Evolutionary conservation across 1,140 invertebrate species (phyloP), one percentile per base, ranked within the genome.

Genomic region (Lepidurus couesii): DNA sequence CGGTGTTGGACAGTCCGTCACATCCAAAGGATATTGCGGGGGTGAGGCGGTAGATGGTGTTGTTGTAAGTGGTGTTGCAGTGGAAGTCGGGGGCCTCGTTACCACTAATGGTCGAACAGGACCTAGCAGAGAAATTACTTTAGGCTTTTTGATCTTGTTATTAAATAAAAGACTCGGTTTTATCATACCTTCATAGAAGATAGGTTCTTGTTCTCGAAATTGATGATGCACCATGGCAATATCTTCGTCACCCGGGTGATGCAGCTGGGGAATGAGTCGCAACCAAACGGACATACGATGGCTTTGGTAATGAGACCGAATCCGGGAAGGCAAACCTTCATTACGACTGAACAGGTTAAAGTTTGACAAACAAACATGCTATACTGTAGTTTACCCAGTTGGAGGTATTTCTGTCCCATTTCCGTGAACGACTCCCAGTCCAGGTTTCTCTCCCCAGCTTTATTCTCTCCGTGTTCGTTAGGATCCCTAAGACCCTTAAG

Each of bases 271-370:
- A 80, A 97, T 91, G 43, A 97, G 88, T 82, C 95, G 93, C 78
- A 95, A 85, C 95, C 95, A 97, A 79, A 96, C 89, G 16, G 94
- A 95, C 87, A 96, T 90, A 84, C 95, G 95, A 84, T 95, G 93
- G 65, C 93, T 93, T 1, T 94, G 88, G 84, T 96, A 97, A 84
- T 95, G 95, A 82, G 91, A 92, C 79, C 90, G 89, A 80, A 93
- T 89, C 82, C 91, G 90, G 7, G 91, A 88, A 81, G 89, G 90
- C 47, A 86, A 86, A 78, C 90, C 90, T 90, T 83, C 10, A 44
- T 26, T 24, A 43, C 43, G 65, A 45, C 34, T 42, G 34, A 44
- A 9, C 10, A 13, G 75, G 24, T 42, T 75, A 77, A 75, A 77
- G 75, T 44, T 77, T 53, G 65, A 75, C 77, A 65, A 42, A 42